Conservation (phyloP, 2,113 vertebrate species). For the Odocoileus hemionus region DNA sequence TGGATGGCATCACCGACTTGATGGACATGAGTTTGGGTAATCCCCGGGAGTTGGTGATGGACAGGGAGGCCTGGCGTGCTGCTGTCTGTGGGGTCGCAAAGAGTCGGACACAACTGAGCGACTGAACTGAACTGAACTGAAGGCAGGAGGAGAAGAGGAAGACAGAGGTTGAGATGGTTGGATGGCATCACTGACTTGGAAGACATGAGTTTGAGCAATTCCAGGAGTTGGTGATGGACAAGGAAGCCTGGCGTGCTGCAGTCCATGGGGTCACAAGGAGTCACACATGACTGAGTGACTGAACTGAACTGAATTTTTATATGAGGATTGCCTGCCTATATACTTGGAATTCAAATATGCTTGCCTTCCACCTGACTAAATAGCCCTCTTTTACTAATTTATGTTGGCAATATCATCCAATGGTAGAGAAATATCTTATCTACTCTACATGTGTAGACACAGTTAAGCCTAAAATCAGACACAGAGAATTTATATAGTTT, state of each 20-base stretch:
- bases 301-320: not conserved
- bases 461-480: not conserved
- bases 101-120: too few relatives aligned
- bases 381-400: not conserved
- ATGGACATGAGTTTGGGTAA: too few relatives aligned
- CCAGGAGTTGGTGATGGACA: not conserved
- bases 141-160: not conserved
- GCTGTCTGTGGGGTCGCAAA: too few relatives aligned
- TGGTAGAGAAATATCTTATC: not conserved
- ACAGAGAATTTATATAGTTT: not conserved
- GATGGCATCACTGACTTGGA: not conserved
- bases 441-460: not conserved
- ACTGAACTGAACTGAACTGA: too few relatives aligned
- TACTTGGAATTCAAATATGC: not conserved
- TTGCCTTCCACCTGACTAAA: not conserved
- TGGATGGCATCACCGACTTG: too few relatives aligned
- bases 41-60: too few relatives aligned
- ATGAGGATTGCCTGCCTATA: not conserved
- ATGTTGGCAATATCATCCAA: not conserved
- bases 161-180: not conserved
- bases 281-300: rapidly evolving
- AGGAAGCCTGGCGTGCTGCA: not conserved
- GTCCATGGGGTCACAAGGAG: not conserved
- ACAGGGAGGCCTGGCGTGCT: too few relatives aligned
- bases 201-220: not conserved